phyloP scores from a whole-genome alignment of 2,113 vertebrate genomes.

The Chaetodon auriga region DNA sequence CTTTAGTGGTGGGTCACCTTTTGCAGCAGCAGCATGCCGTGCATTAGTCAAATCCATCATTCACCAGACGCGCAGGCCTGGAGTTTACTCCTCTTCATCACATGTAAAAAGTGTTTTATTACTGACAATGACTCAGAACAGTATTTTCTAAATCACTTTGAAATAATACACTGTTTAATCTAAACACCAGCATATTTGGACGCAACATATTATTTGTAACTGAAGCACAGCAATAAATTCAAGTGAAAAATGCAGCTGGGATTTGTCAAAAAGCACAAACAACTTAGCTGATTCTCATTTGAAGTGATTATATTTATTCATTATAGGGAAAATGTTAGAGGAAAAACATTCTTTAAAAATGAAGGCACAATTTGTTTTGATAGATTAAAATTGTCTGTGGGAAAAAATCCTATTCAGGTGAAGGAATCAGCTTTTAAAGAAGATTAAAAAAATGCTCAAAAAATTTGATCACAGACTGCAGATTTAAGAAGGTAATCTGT shows the following conservation, averaged over 20 bases:
- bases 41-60: constrained; percentile 58
- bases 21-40: constrained; percentile 33
- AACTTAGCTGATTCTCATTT: neutral
- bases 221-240: constrained; percentile 6
- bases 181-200: constrained; percentile 5
- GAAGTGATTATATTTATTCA: neutral
- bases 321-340: neutral
- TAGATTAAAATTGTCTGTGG: too few relatives aligned
- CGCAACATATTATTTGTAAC: constrained; percentile 12
- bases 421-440: neutral
- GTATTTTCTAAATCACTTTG: constrained; percentile 7
- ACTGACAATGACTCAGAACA: constrained; percentile 20
- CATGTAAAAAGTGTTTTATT: constrained; percentile 33
- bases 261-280: neutral
- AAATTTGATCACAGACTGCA: neutral
- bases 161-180: constrained; percentile 10
- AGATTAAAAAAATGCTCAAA: too few relatives aligned
- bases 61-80: constrained; percentile 11
- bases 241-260: neutral
- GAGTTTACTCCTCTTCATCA: constrained; percentile 44
- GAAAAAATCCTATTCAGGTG: too few relatives aligned
- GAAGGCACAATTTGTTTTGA: too few relatives aligned
- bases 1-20: constrained; percentile 20
- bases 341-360: too few relatives aligned
- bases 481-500: neutral